Evolutionary conservation across 2,888 invertebrate genomes (phyloP).

Genomic region (Heliconius cydno): DNA sequence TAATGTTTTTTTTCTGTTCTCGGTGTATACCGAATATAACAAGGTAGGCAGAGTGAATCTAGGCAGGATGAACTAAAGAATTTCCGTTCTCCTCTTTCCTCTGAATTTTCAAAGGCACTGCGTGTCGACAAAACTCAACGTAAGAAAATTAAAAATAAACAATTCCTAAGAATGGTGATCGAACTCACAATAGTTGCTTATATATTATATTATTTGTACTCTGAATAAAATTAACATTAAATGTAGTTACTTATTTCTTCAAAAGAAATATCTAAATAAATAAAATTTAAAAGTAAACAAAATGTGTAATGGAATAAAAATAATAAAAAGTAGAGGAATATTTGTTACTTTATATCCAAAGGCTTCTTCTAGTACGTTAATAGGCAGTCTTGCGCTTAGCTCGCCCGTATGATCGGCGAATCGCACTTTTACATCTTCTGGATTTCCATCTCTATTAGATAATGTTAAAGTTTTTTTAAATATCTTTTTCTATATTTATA

Average conservation of each 20-base stretch:
- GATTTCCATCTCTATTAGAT: constrained; percentile 54
- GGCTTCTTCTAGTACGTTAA: constrained; percentile 83
- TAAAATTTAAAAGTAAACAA: background rate
- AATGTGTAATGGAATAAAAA: background rate
- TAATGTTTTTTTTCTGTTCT: background rate
- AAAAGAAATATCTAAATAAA: no score
- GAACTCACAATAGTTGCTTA: no score
- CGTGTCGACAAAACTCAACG: no score
- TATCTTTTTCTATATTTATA: background rate
- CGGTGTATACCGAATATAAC: no score
- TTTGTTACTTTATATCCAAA: constrained; percentile 82
- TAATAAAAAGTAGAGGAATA: background rate
- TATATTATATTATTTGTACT: no score
- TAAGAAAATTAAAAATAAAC: no score
- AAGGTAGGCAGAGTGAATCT: background rate
- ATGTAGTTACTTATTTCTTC: no score
- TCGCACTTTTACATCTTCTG: constrained; percentile 84
- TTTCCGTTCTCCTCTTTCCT: no score
- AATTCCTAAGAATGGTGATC: no score
- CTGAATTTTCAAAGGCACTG: no score
- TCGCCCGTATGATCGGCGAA: constrained; percentile 89
- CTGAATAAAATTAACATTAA: no score
- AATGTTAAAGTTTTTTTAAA: background rate
- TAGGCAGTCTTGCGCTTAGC: constrained; percentile 82
- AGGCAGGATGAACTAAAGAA: background rate